A percentile compares a stretch with the other conserved stretches of the same genome.
These are phyloP conservation scores for Gopherus flavomarginatus DNA, from an alignment of 2,113 vertebrate genomes.

Conservation along the genomic window DNA sequence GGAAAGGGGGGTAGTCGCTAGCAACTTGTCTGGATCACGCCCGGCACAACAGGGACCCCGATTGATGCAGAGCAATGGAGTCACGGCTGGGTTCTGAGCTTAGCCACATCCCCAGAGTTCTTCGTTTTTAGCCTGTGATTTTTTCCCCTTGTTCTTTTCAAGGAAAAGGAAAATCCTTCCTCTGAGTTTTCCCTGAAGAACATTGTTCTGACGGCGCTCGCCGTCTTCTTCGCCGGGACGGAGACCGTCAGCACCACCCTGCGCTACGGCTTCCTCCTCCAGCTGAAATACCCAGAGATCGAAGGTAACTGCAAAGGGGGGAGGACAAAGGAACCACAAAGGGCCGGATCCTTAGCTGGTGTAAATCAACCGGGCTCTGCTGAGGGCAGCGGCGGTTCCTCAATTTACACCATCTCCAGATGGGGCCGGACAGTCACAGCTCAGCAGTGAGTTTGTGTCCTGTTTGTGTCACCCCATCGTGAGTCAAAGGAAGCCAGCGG, in stretches of 20 bases:
- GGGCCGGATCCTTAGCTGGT: too few species aligned
- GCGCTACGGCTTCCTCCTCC: constrained; percentile 39
- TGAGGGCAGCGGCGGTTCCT: background rate
- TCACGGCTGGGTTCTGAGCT: too few species aligned
- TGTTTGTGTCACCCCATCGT: too few species aligned
- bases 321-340: background rate
- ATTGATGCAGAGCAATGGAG: too few species aligned
- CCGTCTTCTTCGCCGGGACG: constrained; percentile 49
- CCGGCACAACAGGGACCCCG: background rate
- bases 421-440: background rate
- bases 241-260: constrained; percentile 60
- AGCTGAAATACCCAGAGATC: constrained; percentile 43
- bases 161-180: constrained; percentile 35
- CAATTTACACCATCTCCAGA: background rate
- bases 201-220: background rate
- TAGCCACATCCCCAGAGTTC: background rate
- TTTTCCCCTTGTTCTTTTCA: background rate
- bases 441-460: background rate
- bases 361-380: background rate
- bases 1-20: too few species aligned
- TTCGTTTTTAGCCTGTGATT: too few species aligned
- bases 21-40: too few species aligned
- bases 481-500: background rate
- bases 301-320: constrained; percentile 23
- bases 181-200: constrained; percentile 41